phyloP scores from a whole-genome alignment of 2,797 vertebrate genomes.

The Sebastes glaucus region DNA sequence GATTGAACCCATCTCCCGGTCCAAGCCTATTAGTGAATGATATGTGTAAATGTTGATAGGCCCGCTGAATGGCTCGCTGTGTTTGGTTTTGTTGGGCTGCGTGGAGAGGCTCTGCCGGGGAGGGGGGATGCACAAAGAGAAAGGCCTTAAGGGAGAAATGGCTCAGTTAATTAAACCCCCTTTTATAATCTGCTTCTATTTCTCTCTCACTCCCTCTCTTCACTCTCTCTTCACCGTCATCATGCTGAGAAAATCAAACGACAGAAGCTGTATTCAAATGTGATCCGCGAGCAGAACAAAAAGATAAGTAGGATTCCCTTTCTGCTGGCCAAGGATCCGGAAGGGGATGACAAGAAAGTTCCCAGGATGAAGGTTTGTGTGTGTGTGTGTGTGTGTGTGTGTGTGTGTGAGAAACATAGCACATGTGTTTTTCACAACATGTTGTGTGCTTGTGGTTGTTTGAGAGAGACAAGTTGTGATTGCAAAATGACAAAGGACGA shows the following conservation, averaged over 20 bases:
- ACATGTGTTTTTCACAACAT: slow-evolving; percentile 5
- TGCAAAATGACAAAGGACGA: background rate
- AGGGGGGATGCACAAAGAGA: slow-evolving; percentile 60
- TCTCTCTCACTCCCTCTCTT: slow-evolving; percentile 45
- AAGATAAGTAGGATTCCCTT: slow-evolving; percentile 73
- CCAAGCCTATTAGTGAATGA: slow-evolving; percentile 65
- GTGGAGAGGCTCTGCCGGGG: slow-evolving; percentile 64
- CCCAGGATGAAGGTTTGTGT: slow-evolving; percentile 87
- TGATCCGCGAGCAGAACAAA: slow-evolving; percentile 89
- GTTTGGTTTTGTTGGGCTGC: slow-evolving; percentile 68
- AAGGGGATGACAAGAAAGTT: slow-evolving; percentile 65
- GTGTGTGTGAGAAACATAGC: background rate
- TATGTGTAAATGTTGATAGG: slow-evolving; percentile 76
- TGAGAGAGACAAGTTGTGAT: background rate
- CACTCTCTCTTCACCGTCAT: slow-evolving; percentile 57
- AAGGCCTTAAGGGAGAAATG: slow-evolving; percentile 76
- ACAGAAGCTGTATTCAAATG: slow-evolving; percentile 90
- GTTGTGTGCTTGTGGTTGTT: background rate
- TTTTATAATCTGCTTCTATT: slow-evolving; percentile 74
- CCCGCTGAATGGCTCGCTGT: slow-evolving; percentile 67
- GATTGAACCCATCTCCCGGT: slow-evolving; percentile 53
- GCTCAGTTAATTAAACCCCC: slow-evolving; percentile 82
- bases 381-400: background rate
- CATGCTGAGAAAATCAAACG: slow-evolving; percentile 89
- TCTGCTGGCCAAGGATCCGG: slow-evolving; percentile 71